phyloP scores from a whole-genome alignment of 2,113 vertebrate genomes.

The Pyrgilauda ruficollis region DNA sequence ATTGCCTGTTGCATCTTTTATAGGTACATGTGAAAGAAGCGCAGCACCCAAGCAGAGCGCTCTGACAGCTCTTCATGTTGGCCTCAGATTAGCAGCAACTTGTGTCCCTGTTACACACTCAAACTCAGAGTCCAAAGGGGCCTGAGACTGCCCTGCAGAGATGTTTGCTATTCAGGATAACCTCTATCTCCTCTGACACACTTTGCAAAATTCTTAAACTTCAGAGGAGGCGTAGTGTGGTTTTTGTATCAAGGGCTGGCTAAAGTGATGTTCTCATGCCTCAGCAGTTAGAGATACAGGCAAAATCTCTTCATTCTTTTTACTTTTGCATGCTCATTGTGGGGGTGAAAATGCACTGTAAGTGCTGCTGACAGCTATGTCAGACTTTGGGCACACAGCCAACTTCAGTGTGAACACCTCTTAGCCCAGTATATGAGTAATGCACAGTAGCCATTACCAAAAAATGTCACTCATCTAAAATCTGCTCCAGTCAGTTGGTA shows the following conservation, averaged over 20 bases:
- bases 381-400: background rate
- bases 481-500: accelerated
- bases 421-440: background rate
- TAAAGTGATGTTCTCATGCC: background rate
- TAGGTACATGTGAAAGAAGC: background rate
- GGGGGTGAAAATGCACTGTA: background rate
- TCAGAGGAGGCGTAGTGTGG: accelerated
- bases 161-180: background rate
- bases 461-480: background rate
- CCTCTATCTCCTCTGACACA: background rate
- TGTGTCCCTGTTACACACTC: background rate
- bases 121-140: background rate
- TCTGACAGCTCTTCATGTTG: background rate
- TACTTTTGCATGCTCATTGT: background rate
- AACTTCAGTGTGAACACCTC: background rate
- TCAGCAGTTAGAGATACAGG: background rate
- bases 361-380: background rate
- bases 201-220: background rate
- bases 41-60: accelerated
- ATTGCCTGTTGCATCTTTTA: background rate
- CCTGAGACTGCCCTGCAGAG: background rate
- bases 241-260: background rate
- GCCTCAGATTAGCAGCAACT: background rate
- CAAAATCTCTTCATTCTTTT: background rate
- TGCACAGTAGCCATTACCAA: background rate